Evolutionary conservation across 2,888 invertebrate species (phyloP).

Genomic region (Hemistola chrysoprasaria): DNA sequence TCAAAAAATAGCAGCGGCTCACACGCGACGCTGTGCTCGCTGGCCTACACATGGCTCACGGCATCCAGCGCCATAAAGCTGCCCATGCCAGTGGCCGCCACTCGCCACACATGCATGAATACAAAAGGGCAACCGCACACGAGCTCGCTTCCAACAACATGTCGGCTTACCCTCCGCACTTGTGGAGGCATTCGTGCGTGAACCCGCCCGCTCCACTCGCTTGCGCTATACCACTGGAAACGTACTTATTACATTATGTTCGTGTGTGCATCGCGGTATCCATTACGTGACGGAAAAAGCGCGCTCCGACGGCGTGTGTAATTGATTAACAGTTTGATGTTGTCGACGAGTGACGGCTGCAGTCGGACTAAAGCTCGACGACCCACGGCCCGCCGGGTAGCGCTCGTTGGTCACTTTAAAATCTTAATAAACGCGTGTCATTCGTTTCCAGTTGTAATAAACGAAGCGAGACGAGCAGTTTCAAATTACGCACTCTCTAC

Average conservation of each 20-base stretch:
- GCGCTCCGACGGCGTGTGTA: slow-evolving; percentile 69
- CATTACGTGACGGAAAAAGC: slow-evolving; percentile 74
- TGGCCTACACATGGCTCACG: slow-evolving; percentile 31
- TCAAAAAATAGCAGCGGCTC: slow-evolving; percentile 64
- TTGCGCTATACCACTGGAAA: slow-evolving; percentile 21
- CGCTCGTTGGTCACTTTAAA: slow-evolving; percentile 45
- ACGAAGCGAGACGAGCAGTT: slow-evolving; percentile 38
- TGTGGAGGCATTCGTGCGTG: slow-evolving; percentile 69
- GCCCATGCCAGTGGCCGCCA: slow-evolving; percentile 43
- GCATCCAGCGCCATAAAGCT: slow-evolving; percentile 37
- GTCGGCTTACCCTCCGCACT: slow-evolving; percentile 54
- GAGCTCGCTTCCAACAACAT: slow-evolving; percentile 28
- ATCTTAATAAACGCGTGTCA: slow-evolving; percentile 57
- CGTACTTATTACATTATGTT: slow-evolving; percentile 57
- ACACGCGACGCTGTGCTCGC: slow-evolving; percentile 51
- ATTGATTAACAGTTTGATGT: slow-evolving; percentile 76
- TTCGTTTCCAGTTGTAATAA: slow-evolving; percentile 37
- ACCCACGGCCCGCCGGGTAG: slow-evolving; percentile 21
- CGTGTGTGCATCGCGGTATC: slow-evolving; percentile 60
- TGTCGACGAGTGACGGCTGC: slow-evolving; percentile 48
- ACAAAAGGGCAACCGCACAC: slow-evolving; percentile 28
- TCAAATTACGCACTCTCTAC: slow-evolving; percentile 32
- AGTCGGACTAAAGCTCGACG: slow-evolving; percentile 23
- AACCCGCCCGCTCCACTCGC: slow-evolving; percentile 46
- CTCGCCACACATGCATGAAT: slow-evolving; percentile 46